These are phyloP conservation scores for Thunnus albacares DNA, from an alignment of 2,797 vertebrate genomes.

Conservation along the genomic window DNA sequence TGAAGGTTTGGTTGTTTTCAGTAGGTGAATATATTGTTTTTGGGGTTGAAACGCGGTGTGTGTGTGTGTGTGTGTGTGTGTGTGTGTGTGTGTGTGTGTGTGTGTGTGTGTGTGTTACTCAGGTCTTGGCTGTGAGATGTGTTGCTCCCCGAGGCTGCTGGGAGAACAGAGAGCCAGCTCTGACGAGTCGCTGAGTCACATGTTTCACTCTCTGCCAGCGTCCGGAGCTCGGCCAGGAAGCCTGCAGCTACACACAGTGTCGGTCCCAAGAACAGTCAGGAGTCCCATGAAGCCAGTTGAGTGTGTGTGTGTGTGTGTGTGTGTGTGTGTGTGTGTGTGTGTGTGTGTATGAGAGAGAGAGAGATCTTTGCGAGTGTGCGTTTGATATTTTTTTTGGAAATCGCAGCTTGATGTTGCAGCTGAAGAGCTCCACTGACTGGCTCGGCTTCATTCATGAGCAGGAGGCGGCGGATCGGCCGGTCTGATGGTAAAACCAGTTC, in stretches of 20 bases:
- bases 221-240: slow-evolving; percentile 43
- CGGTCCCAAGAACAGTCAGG: slow-evolving; percentile 48
- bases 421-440: slow-evolving; percentile 23
- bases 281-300: slow-evolving; percentile 34
- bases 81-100: too few species aligned
- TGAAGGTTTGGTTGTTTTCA: not conserved
- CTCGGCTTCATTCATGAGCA: slow-evolving; percentile 2
- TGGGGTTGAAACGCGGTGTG: not conserved
- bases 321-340: slow-evolving; percentile 3
- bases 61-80: not conserved
- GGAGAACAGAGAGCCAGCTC: slow-evolving; percentile 41
- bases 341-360: slow-evolving; percentile 1
- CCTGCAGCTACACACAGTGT: slow-evolving; percentile 38
- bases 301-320: not conserved
- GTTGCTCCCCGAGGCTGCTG: slow-evolving; percentile 38
- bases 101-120: not conserved
- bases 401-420: slow-evolving; percentile 22
- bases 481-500: not conserved
- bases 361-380: not conserved
- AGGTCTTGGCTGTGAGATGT: slow-evolving; percentile 31
- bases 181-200: slow-evolving; percentile 60
- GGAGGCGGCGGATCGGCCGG: slow-evolving; percentile 2
- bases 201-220: slow-evolving; percentile 45
- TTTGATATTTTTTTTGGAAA: slow-evolving; percentile 3
- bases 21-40: not conserved